phyloP scores from a whole-genome alignment of 2,113 vertebrate species.

The Phrynosoma blainvillii region DNA sequence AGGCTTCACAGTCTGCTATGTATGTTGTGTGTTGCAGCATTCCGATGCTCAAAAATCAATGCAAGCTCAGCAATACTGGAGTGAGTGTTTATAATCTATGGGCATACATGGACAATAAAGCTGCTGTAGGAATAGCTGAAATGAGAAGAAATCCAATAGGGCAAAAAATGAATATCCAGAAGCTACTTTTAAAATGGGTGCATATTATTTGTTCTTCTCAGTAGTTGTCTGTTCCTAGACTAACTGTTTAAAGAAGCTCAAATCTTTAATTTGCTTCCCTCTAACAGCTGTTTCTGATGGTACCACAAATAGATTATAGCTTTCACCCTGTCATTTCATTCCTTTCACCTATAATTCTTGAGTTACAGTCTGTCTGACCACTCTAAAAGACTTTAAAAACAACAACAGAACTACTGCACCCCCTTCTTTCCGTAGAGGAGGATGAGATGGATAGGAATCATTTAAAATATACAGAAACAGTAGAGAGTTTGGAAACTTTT shows the following conservation, averaged over 20 bases:
- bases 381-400: constrained; percentile 70
- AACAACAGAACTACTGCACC: constrained; percentile 70
- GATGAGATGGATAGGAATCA: constrained; percentile 10
- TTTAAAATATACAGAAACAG: constrained; percentile 62
- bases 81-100: constrained; percentile 54
- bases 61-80: constrained; percentile 62
- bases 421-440: constrained; percentile 36
- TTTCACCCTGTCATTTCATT: constrained; percentile 71
- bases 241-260: constrained; percentile 22
- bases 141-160: constrained; percentile 58
- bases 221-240: constrained; percentile 47
- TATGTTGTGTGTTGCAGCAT: background rate
- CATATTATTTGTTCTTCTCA: constrained; percentile 36
- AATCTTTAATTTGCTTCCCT: constrained; percentile 67
- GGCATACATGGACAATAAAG: constrained; percentile 39
- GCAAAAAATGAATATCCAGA: constrained; percentile 45
- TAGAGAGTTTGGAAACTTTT: constrained; percentile 63
- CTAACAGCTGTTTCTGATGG: constrained; percentile 62
- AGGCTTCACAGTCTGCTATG: background rate
- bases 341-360: constrained; percentile 79
- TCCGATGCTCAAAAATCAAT: constrained; percentile 61
- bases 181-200: constrained; percentile 52
- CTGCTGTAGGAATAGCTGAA: constrained; percentile 51
- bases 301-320: constrained; percentile 75
- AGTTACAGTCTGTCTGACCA: constrained; percentile 82